Base-by-base conservation (phyloP, 2,888 invertebrate species). In the Serripes groenlandicus region DNA sequence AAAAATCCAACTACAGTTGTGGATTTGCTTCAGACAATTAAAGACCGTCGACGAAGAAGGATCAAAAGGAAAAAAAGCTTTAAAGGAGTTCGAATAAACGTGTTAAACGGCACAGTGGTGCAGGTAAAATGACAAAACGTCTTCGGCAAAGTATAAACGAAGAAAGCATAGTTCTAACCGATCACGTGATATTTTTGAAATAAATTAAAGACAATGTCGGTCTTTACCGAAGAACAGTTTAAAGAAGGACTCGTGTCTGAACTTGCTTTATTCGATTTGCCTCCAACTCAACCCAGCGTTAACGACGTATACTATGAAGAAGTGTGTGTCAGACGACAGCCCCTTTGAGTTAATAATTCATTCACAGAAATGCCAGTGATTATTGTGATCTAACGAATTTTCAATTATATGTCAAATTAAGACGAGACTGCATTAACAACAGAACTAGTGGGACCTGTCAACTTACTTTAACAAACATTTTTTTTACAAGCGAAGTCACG, bases 341-440 rank as follows among this genome's bases (percentile, higher is more conserved):
- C 85, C 86, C 15, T 76, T 88, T n/a, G 86, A 86, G 73, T 86
- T 88, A 42, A 66, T 62, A 4, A 81, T 86, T 30, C 73, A 75
- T 54, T 81, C 84, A n/a, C 83, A 84, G 42, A 88, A 86, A n/a
- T 78, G 83, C 85, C 21, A 76, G 70, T 64, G 72, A 76, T 52
- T 81, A 72, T 58, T 21, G 75, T 7, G 81, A 81, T 37, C 58
- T 78, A 34, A 78, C 56, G 42, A 32, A 37, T 30, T 78, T 62
- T 23, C 80, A 80, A 35, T 11, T 75, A 15, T 75, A 80, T 66
- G 75, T 80, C 0, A 80, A 54, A 75, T 26, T 75, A 11, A 62
- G 66, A 74, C 58, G 75, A 71, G n/a, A 71, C 23, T 74, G 30
- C n/a, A 54, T 26, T 35, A 58, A 26, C 28, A 35, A 26, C n/a